These are phyloP conservation scores for Dendrocopos noguchii DNA, from an alignment of 2,113 vertebrate genomes.

Conservation along the genomic window DNA sequence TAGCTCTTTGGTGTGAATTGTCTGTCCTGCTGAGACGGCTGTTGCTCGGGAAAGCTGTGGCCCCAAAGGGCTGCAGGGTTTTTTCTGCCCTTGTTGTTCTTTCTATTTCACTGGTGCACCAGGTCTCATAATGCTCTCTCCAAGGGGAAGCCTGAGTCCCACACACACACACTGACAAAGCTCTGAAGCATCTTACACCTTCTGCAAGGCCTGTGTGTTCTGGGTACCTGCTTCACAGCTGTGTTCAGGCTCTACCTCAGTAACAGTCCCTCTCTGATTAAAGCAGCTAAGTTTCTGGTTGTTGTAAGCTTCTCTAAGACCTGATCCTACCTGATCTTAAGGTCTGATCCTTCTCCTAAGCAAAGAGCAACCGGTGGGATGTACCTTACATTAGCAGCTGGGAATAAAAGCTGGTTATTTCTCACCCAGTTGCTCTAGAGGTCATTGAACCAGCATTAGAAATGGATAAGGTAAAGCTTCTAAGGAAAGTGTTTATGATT, in stretches of 20 bases:
- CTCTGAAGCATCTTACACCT: neutral
- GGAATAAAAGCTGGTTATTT: constrained; percentile 53
- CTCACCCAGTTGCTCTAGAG: neutral
- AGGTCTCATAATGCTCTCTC: neutral
- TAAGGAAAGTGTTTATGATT: neutral
- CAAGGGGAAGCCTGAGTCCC: neutral
- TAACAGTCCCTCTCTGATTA: neutral
- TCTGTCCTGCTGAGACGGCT: neutral
- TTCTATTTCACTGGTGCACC: neutral
- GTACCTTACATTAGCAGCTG: neutral
- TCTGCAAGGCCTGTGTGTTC: neutral
- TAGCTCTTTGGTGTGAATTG: neutral
- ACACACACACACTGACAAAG: neutral
- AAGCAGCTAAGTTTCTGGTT: constrained; percentile 37
- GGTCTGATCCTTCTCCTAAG: constrained; percentile 22
- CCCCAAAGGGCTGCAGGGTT: neutral
- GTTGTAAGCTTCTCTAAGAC: constrained; percentile 30
- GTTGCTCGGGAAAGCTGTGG: neutral
- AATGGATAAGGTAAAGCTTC: constrained; percentile 16
- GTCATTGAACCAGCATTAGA: constrained; percentile 24
- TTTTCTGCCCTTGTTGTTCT: neutral
- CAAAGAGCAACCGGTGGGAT: constrained; percentile 28
- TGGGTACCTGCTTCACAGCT: neutral
- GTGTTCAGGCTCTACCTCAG: neutral
- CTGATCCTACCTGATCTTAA: constrained; percentile 27